Evolutionary conservation across 1,140 invertebrate genomes (phyloP), one percentile per base, ranked within the genome.

Genomic region (Drosophila aff.): DNA sequence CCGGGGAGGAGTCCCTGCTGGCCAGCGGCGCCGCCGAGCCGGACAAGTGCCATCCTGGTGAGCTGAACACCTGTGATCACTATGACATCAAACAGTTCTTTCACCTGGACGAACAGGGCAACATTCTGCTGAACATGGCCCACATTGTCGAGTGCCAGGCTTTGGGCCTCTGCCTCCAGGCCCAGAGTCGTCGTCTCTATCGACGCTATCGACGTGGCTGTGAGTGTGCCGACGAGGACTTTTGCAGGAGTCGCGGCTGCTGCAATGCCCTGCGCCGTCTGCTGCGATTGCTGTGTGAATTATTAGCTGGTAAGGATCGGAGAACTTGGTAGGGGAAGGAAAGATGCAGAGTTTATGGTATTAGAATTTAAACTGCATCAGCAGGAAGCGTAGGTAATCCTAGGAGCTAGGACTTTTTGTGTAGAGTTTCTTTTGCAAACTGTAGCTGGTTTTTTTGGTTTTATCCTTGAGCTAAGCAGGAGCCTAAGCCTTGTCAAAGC

Each of bases 31-130:
- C 36, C 21, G 6, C 31, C 10, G 61, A 50, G 16, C 18, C 7
- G 26, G 90, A 92, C 50, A 47, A 36, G 13, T 91, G 90, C 46
- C 91, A 92, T 82, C 90, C 90, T 26, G 65, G 69, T 43, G 82
- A 82, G 62, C 81, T 71, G 4, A 92, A 87, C 41, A 82, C 71
- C 81, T 91, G 91, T 61, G 91, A 92, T 77, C 91, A 92, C 52
- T 92, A 92, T 50, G 91, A 92, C 47, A 92, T 92, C 68, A 92
- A 92, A 74, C 79, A 92, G 67, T 92, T 92, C 81, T 92, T 93
- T 63, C 89, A 79, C 52, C 82, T 93, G 50, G 91, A 92, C 74
- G 92, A 93, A 53, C 76, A 90, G 76, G 92, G 92, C 75, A 93
- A 93, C 69, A 93, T 93, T n/a, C 61, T 93, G 71, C 61, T 93